Conservation (phyloP, 2,888 invertebrate genomes). For the Myopa testacea region DNA sequence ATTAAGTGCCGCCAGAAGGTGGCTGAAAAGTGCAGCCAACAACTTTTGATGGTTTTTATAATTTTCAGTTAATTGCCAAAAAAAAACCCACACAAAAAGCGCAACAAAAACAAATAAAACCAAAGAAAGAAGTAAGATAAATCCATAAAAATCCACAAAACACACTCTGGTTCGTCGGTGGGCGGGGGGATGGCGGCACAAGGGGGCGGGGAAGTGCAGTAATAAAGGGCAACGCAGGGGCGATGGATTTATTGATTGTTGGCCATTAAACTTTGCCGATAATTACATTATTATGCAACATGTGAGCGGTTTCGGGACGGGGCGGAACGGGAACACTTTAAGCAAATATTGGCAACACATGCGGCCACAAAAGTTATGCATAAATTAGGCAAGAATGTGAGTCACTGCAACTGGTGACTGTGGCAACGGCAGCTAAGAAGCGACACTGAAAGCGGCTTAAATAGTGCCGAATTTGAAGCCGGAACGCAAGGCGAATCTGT, state of each 20-base stretch:
- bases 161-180: background rate
- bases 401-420: background rate
- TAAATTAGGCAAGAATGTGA: constrained; percentile 5
- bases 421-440: background rate
- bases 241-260: constrained; percentile 48
- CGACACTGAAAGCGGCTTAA: background rate
- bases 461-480: background rate
- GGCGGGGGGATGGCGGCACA: background rate
- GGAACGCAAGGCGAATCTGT: background rate
- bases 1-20: constrained; percentile 39
- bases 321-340: constrained; percentile 1
- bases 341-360: constrained; percentile 2
- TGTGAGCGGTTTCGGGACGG: background rate
- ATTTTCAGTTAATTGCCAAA: constrained; percentile 32
- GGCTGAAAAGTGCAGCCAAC: constrained; percentile 3
- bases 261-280: constrained; percentile 47
- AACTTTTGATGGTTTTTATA: constrained; percentile 34
- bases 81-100: background rate
- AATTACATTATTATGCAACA: constrained; percentile 47
- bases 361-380: background rate
- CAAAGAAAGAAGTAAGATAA: background rate
- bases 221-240: constrained; percentile 34
- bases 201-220: background rate
- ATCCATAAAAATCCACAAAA: background rate
- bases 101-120: background rate